These are phyloP conservation scores for Spea multiplicata DNA, from an alignment of 2,113 vertebrate species.

Conservation along the genomic window DNA sequence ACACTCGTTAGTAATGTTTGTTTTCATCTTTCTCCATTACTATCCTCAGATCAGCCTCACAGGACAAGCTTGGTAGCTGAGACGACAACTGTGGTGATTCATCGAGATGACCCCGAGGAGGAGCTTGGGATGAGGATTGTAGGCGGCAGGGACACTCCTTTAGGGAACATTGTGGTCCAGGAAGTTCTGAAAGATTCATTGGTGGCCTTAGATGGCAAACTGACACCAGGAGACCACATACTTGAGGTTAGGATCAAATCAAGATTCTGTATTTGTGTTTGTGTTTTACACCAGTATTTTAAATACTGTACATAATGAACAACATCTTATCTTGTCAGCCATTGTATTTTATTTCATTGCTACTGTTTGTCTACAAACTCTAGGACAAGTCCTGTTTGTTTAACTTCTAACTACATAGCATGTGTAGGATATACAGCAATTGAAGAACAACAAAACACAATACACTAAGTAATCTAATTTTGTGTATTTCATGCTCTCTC, in stretches of 20 bases:
- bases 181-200: conserved; percentile 79
- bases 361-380: too few species aligned
- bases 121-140: conserved; percentile 85
- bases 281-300: too few species aligned
- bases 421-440: too few species aligned
- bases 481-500: too few species aligned
- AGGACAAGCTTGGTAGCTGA: conserved; percentile 84
- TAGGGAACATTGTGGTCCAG: conserved; percentile 88
- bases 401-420: too few species aligned
- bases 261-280: background rate
- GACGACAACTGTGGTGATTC: conserved; percentile 77
- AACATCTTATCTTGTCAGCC: too few species aligned
- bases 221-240: conserved; percentile 88
- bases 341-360: too few species aligned
- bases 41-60: conserved; percentile 69
- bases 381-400: too few species aligned
- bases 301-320: too few species aligned
- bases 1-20: background rate
- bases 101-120: conserved; percentile 75
- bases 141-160: conserved; percentile 86
- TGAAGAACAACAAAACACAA: too few species aligned
- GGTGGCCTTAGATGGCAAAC: conserved; percentile 74
- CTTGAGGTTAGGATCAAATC: conserved; percentile 70
- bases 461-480: too few species aligned
- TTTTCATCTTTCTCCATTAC: background rate